A percentile compares a stretch with the other conserved stretches of the same genome.
phyloP scores from a whole-genome alignment of 2,797 vertebrate species.

The Pseudochirops cupreus region DNA sequence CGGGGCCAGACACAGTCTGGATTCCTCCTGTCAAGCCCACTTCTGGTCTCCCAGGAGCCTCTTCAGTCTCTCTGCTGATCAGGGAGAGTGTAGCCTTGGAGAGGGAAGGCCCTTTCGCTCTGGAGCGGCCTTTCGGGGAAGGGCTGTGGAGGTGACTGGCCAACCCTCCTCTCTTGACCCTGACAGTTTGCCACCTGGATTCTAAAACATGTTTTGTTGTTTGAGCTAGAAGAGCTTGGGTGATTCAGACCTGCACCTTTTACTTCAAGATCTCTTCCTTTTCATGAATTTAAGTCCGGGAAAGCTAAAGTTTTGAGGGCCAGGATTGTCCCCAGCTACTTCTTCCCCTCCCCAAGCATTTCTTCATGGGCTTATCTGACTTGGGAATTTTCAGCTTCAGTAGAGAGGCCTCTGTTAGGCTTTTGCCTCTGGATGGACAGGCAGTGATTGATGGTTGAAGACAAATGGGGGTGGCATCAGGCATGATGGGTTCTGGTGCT shows the following conservation, averaged over 20 bases:
- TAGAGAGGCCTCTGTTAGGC: background rate
- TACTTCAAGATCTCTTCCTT: background rate
- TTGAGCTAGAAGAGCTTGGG: background rate
- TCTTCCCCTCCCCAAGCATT: background rate
- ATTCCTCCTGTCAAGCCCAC: background rate
- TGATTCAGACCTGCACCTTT: background rate
- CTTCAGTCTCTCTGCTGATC: background rate
- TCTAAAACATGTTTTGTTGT: background rate
- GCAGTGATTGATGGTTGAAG: background rate
- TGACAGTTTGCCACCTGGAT: background rate
- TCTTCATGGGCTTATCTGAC: background rate
- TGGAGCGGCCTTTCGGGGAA: background rate
- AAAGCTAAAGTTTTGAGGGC: background rate
- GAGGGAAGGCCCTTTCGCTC: background rate
- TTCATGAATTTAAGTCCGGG: background rate
- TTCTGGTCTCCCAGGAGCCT: background rate
- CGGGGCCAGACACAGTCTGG: background rate
- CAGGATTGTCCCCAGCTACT: background rate
- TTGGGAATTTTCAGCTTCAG: background rate
- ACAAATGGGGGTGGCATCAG: too few relatives aligned
- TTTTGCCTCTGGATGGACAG: background rate
- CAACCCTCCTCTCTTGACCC: background rate
- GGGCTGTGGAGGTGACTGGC: background rate
- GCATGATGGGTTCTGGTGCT: background rate
- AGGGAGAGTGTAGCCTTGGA: background rate